These are phyloP conservation scores for Etheostoma perlongum DNA, from an alignment of 2,797 vertebrate genomes.

Conservation along the genomic window DNA sequence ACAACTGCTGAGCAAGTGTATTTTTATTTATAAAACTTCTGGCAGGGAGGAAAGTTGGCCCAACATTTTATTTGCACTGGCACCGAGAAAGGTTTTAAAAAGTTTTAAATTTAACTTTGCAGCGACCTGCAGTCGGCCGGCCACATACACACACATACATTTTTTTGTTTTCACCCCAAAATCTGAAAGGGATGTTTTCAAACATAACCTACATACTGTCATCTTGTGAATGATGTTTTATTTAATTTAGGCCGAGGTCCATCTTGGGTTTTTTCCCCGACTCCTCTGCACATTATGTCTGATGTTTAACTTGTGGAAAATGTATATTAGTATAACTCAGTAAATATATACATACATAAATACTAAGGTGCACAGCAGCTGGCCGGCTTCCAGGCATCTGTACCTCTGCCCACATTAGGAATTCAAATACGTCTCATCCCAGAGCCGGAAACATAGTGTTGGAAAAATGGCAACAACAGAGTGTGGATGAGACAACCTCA, in stretches of 20 bases:
- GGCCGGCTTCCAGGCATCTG: background rate
- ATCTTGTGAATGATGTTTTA: background rate
- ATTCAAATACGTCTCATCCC: background rate
- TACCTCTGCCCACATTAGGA: background rate
- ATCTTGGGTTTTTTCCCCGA: background rate
- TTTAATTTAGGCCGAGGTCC: background rate
- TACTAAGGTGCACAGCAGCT: background rate
- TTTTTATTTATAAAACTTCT: slow-evolving; percentile 52
- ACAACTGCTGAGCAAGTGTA: slow-evolving; percentile 59
- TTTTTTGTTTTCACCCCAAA: slow-evolving; percentile 18
- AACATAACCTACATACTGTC: background rate
- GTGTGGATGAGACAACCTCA: background rate
- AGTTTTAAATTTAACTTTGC: slow-evolving; percentile 52
- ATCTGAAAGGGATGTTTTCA: background rate
- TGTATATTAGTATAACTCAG: background rate
- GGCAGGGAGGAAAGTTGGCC: slow-evolving; percentile 38
- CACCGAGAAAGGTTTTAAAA: slow-evolving; percentile 34
- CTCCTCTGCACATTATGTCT: background rate
- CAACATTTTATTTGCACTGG: slow-evolving; percentile 49
- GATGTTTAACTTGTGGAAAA: slow-evolving; percentile 4
- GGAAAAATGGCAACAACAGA: background rate
- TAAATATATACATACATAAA: slow-evolving; percentile 1
- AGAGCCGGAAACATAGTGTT: background rate
- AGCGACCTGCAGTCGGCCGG: slow-evolving; percentile 38
- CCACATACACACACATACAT: background rate